Evolutionary conservation across 2,888 invertebrate species (phyloP), one percentile per base, ranked within the genome.

Genomic region (Elegia similella): DNA sequence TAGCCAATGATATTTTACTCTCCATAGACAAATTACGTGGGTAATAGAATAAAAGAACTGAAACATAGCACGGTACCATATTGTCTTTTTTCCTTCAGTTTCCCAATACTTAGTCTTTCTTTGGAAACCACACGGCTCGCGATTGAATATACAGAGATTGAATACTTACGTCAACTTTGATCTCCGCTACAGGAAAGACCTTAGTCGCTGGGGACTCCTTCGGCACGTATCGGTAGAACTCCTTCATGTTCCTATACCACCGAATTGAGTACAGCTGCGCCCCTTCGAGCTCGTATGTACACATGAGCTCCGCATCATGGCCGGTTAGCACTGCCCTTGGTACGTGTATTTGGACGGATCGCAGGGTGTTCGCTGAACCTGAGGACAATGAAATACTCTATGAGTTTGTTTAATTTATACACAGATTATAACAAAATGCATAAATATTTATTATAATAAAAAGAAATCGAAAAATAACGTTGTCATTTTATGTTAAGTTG

Each of bases 151-250:
- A 3, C 2, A 3, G 2, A 23, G 2, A 3, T 3, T 23, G 13
- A 23, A 55, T 50, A 94, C 95, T 95, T 80, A 96, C 96, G 78
- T 96, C 95, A 52, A 96, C 95, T 80, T 93, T 93, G 54, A 96
- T 93, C 66, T 94, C 95, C 16, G 94, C 93, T 46, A 94, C 92
- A 0, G 94, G 92, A 74, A 95, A 96, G 42, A 94, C 94, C 67
- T 93, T 93, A 0, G 95, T 95, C 0, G 95, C 94, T 0, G 95
- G 95, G 5, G 93, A 93, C 69, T 95, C 95, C 68, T 95, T 95
- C 3, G 95, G 95, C 58, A 95, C 94, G 73, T 92, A 96, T 67
- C 95, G 92, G 81, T 95, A 96, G 87, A 96, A 96, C 82, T 96
- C 96, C 57, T 93, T 93, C 78, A 94, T 94, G 60, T 95, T 94